These are phyloP conservation scores for Dynastes grantii DNA, from an alignment of 2,888 invertebrate species.

Conservation along the genomic window DNA sequence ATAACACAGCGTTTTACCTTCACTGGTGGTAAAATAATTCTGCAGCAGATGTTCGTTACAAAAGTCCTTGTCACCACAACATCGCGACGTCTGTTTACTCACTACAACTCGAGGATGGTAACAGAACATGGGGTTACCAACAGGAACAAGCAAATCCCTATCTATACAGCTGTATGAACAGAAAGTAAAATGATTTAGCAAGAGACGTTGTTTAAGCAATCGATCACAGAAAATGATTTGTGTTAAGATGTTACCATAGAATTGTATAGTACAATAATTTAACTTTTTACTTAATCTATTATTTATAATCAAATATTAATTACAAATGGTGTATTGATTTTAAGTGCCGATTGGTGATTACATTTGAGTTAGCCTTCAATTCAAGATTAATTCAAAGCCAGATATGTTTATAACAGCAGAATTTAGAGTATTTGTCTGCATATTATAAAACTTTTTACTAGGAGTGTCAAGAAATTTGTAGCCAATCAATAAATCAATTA, in stretches of 20 bases:
- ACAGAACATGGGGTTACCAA: slow-evolving; percentile 82
- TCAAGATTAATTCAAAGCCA: too few species aligned
- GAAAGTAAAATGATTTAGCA: slow-evolving; percentile 39
- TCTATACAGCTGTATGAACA: slow-evolving; percentile 38
- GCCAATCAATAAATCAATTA: too few species aligned
- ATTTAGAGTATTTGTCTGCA: too few species aligned
- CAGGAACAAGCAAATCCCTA: slow-evolving; percentile 44
- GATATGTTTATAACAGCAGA: too few species aligned
- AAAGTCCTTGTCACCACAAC: slow-evolving; percentile 84
- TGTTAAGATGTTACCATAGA: not conserved
- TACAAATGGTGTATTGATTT: too few species aligned
- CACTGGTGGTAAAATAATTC: slow-evolving; percentile 33
- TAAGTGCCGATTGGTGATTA: too few species aligned
- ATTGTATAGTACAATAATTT: too few species aligned
- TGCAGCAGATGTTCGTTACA: slow-evolving; percentile 75
- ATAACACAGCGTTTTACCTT: slow-evolving; percentile 34
- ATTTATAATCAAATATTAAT: too few species aligned
- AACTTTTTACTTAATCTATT: too few species aligned
- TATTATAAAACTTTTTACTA: too few species aligned
- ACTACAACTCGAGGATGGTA: slow-evolving; percentile 79
- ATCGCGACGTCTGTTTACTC: slow-evolving; percentile 84
- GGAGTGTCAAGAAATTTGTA: too few species aligned
- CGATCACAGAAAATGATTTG: not conserved
- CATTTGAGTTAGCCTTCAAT: too few species aligned
- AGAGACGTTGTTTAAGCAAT: not conserved